Conservation (phyloP, 1,140 invertebrate species). For the Harlomillsia oculata region DNA sequence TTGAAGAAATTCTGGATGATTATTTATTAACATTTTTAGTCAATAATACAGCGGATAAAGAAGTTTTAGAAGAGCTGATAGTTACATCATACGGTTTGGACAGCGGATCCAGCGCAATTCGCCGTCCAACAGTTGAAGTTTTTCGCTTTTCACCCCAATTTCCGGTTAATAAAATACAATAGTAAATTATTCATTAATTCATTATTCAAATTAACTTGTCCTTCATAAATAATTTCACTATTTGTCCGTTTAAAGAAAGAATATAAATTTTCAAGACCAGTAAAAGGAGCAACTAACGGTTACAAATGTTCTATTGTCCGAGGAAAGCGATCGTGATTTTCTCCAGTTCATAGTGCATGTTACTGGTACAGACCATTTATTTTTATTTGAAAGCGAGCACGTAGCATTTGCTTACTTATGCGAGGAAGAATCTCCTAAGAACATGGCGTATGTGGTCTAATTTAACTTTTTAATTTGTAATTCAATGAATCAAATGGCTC, state of each 20-base stretch:
- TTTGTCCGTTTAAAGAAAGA: too few relatives aligned
- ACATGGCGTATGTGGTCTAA: too few relatives aligned
- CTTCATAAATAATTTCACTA: too few relatives aligned
- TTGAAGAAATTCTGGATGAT: background rate
- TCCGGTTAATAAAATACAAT: background rate
- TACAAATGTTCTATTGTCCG: background rate
- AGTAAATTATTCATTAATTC: background rate
- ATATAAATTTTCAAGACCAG: background rate
- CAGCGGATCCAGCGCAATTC: background rate
- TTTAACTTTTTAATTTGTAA: too few relatives aligned
- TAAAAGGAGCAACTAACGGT: background rate
- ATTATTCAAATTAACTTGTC: too few relatives aligned
- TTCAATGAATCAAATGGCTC: too few relatives aligned
- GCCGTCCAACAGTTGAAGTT: background rate
- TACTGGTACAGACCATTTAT: background rate
- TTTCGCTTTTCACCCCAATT: background rate
- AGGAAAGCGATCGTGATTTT: background rate
- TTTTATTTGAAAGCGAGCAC: constrained; percentile 6
- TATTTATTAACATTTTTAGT: constrained; percentile 4
- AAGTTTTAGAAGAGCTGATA: background rate
- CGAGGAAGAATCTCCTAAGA: background rate
- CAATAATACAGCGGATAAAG: background rate
- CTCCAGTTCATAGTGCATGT: background rate
- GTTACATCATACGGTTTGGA: background rate
- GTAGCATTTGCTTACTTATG: background rate